Evolutionary conservation across 2,113 vertebrate genomes (phyloP), one percentile per base, ranked within the genome.

Genomic region (Tringa solitaria): DNA sequence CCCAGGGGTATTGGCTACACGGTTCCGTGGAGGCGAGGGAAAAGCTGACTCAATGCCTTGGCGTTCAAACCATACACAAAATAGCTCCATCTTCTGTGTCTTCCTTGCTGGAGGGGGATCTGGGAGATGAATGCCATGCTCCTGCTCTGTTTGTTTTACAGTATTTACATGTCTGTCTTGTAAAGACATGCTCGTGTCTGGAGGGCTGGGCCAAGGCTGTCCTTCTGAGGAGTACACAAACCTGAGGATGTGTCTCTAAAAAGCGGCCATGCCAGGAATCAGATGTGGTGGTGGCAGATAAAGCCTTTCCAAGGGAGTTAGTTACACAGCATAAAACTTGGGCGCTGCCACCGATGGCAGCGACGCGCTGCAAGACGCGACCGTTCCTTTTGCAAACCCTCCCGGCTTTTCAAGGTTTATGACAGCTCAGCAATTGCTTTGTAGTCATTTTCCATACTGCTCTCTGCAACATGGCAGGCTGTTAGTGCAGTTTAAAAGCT

Each of bases 371-470:
- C 33, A 87, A 80, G 90, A 68, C 9, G 84, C 37, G 91, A 70
- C 82, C 87, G 4, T 87, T 94, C 51, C 84, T 93, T 93, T 93
- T 93, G 70, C 92, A 94, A 87, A 87, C 41, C 43, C 89, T 96
- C 95, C 77, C 91, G 85, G 94, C 93, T 97, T 97, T 96, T 95
- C 96, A 61, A 89, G 64, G 72, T 77, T 84, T 65, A 15, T 72
- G 74, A 87, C 81, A 90, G 61, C 37, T 72, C 45, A 19, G 79
- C 76, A 59, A 75, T 78, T 12, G 4, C 81, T 87, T 84, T 93
- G 32, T 60, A 80, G 60, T 60, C 4, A 1, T 37, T 77, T 74
- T 46, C 92, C 94, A 84, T 95, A 33, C 53, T 96, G 17, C 20
- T 84, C 8, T 57, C 24, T 81, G 64, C 56, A 28, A 13, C 15